Conservation (phyloP, 1,140 invertebrate genomes). For the Bombus huntii region DNA sequence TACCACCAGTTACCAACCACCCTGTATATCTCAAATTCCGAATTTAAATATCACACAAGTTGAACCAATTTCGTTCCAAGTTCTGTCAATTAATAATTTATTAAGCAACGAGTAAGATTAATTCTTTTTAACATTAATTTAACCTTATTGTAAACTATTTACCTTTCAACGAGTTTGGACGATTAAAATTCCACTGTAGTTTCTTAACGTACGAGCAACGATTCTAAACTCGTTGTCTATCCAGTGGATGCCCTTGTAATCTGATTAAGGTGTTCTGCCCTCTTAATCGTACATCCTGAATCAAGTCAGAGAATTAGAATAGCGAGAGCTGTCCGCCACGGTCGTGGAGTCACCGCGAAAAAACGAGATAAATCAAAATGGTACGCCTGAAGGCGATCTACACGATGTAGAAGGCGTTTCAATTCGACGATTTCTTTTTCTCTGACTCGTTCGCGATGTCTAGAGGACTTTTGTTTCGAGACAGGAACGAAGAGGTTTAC, state of each 20-base stretch:
- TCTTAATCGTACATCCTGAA: not conserved
- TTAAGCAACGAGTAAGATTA: too few species aligned
- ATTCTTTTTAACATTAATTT: too few species aligned
- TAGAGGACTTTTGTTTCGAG: not conserved
- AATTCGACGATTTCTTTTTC: not conserved
- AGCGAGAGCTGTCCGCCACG: not conserved
- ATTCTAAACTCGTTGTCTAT: not conserved
- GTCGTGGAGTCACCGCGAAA: not conserved
- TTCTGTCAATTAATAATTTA: too few species aligned
- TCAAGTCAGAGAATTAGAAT: constrained; percentile 13
- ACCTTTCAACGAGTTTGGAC: not conserved
- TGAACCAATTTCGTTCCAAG: too few species aligned
- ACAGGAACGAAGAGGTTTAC: not conserved
- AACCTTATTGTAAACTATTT: not conserved
- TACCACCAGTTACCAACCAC: too few species aligned
- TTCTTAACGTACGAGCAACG: not conserved
- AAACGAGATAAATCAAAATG: constrained; percentile 6
- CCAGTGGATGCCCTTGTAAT: not conserved
- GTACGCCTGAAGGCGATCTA: constrained; percentile 1
- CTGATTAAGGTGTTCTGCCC: not conserved
- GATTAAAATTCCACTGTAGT: not conserved
- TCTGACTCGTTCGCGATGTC: not conserved
- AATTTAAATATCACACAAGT: too few species aligned
- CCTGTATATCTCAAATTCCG: too few species aligned
- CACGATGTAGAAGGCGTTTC: not conserved